Evolutionary conservation across 1,140 invertebrate genomes (phyloP).

Genomic region (Patella vulgata): DNA sequence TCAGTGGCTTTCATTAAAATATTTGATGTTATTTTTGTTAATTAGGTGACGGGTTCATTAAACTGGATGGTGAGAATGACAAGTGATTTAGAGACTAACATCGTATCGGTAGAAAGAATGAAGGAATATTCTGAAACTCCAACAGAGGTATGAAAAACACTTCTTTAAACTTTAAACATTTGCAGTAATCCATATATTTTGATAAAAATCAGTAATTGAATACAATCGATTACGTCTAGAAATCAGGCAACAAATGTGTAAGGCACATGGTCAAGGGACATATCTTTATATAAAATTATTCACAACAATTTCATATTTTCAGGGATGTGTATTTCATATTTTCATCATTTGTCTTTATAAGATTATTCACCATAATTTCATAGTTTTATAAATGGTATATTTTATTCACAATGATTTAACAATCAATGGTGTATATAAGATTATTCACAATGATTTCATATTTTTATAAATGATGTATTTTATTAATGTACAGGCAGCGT

Average conservation of each 20-base stretch:
- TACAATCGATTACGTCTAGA: too few species aligned
- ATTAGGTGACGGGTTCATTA: too few species aligned
- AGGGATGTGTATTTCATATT: too few species aligned
- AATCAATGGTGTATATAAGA: background rate
- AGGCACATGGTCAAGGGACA: background rate
- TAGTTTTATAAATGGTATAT: background rate
- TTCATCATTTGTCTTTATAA: background rate
- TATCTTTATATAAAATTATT: background rate
- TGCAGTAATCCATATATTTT: background rate
- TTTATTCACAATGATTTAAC: background rate
- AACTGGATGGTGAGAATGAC: slow-evolving; percentile 95
- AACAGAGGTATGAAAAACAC: slow-evolving; percentile 34
- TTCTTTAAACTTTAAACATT: background rate
- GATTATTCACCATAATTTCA: background rate
- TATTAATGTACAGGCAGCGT: slow-evolving; percentile 33
- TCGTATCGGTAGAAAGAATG: slow-evolving; percentile 95
- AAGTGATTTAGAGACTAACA: too few species aligned
- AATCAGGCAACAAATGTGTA: background rate
- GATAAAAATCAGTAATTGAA: background rate
- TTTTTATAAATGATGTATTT: slow-evolving; percentile 2
- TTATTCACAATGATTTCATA: background rate
- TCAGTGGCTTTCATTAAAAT: too few species aligned
- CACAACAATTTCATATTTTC: too few species aligned
- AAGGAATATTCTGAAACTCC: slow-evolving; percentile 77
- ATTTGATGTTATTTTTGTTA: too few species aligned